phyloP scores from a whole-genome alignment of 2,113 vertebrate species.

The Chaetura pelagica region DNA sequence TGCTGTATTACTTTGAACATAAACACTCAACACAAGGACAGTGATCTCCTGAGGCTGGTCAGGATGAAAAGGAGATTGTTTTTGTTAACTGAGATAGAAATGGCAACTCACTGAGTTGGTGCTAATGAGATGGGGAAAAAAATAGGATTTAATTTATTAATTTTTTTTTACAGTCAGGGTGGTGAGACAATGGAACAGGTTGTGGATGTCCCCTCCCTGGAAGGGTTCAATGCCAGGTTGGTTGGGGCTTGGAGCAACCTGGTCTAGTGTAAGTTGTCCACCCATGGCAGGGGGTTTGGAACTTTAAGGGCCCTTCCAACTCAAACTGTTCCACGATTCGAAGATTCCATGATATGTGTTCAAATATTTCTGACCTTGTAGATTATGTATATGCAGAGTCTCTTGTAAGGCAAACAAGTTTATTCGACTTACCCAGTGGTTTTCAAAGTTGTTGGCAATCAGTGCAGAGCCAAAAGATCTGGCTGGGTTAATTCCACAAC shows the following conservation, averaged over 20 bases:
- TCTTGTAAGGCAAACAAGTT: background rate
- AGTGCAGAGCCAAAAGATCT: slow-evolving; percentile 92
- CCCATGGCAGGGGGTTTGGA: no score
- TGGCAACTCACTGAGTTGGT: background rate
- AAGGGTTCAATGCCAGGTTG: no score
- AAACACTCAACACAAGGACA: background rate
- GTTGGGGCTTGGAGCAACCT: no score
- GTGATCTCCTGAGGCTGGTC: background rate
- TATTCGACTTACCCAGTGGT: slow-evolving; percentile 90
- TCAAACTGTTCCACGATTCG: no score
- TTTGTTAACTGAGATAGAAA: background rate
- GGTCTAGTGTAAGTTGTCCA: no score
- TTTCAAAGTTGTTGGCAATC: slow-evolving; percentile 82
- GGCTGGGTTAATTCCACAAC: slow-evolving; percentile 97
- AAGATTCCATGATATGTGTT: accelerated
- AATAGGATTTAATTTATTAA: no score
- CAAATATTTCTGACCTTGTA: background rate
- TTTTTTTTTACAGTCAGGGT: no score
- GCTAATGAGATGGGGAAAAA: background rate
- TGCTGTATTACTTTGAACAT: background rate
- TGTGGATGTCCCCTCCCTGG: no score
- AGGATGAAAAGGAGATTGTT: background rate
- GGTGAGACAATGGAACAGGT: no score
- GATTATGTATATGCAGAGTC: background rate
- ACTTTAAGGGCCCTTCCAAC: no score